Evolutionary conservation across 2,797 vertebrate species (phyloP).

Genomic region (Propithecus perrieri): DNA sequence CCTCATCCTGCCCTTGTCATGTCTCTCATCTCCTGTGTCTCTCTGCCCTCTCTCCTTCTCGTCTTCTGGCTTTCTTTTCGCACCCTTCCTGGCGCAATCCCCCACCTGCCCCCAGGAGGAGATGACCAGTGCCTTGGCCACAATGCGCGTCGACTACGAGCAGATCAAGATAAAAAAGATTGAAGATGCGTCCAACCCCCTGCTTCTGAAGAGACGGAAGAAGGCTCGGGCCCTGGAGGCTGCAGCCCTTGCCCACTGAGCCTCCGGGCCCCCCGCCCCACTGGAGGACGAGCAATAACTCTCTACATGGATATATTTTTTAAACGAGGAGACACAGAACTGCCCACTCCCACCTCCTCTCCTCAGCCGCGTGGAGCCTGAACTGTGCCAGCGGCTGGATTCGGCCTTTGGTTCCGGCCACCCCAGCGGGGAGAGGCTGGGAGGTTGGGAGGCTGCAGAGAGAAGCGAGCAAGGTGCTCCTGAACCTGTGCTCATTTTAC

Average conservation of each 20-base stretch:
- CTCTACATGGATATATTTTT: constrained; percentile 88
- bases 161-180: constrained; percentile 99
- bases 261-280: constrained; percentile 55
- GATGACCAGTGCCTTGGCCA: constrained; percentile 99
- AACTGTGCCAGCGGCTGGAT: constrained; percentile 75
- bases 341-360: constrained; percentile 61
- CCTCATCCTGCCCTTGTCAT: accelerated
- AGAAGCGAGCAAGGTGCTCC: constrained; percentile 69
- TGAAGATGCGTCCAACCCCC: constrained; percentile 95
- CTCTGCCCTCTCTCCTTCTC: neutral
- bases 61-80: neutral
- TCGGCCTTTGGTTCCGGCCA: constrained; percentile 80
- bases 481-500: constrained; percentile 57
- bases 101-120: constrained; percentile 89
- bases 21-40: neutral
- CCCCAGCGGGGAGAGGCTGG: neutral
- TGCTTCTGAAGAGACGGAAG: constrained; percentile 96
- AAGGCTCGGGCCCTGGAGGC: constrained; percentile 89
- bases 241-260: constrained; percentile 84
- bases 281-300: constrained; percentile 95
- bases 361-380: constrained; percentile 71
- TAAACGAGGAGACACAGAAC: constrained; percentile 79
- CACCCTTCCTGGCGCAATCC: neutral
- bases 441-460: constrained; percentile 18
- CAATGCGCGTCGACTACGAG: constrained; percentile 98